Conservation (phyloP, 37 sponge, comb jelly and placozoan species). For the Crambe crambe region DNA sequence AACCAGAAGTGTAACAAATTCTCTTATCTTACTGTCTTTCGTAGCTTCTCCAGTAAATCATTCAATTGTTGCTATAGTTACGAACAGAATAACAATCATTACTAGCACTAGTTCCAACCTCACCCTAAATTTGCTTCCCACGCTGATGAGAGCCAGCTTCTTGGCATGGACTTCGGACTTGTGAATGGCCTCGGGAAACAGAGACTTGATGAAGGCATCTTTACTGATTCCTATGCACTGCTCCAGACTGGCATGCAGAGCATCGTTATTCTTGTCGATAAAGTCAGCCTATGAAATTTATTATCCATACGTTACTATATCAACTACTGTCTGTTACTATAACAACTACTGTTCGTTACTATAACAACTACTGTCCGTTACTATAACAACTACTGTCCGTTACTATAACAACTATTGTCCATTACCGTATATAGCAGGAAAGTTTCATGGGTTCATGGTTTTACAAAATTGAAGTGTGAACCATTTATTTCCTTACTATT, state of each 20-base stretch:
- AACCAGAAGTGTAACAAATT: too few species aligned
- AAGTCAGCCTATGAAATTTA: conserved; percentile 87
- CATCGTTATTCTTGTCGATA: conserved; percentile 96
- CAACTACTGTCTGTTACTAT: too few species aligned
- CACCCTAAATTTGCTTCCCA: conserved; percentile 93
- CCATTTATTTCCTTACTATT: not conserved
- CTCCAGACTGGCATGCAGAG: conserved; percentile 90
- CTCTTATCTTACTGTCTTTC: conserved; percentile 78
- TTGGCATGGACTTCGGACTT: conserved; percentile 50
- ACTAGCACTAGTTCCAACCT: conserved; percentile 5
- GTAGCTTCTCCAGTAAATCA: conserved; percentile 79
- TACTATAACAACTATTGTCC: not conserved
- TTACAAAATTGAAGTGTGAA: too few species aligned
- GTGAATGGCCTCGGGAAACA: conserved; percentile 62
- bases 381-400: not conserved
- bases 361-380: not conserved
- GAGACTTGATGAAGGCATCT: conserved; percentile 66
- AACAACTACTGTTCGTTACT: too few species aligned
- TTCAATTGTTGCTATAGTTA: conserved; percentile 72
- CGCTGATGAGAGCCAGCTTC: conserved; percentile 87
- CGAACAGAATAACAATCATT: not conserved
- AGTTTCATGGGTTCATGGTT: too few species aligned
- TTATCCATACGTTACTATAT: too few species aligned
- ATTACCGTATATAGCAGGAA: too few species aligned
- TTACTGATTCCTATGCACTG: conserved; percentile 74